Percentiles rank a stretch among this genome's conserved stretches.
Conservation (phyloP, 2,797 vertebrate genomes). For the Salmo trutta region DNA sequence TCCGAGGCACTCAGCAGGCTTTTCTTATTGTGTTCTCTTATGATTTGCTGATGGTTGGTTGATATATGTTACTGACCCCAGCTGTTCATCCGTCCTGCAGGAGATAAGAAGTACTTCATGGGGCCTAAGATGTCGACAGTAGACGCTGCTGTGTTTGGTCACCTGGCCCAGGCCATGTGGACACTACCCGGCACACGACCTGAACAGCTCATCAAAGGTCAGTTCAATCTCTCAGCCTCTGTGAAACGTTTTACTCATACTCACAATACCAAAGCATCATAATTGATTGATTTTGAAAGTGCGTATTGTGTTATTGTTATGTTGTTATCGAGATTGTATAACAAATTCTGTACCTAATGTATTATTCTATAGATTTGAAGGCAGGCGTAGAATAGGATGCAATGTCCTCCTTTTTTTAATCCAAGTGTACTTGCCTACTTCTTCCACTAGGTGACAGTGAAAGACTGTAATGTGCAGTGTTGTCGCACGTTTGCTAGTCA, state of each 20-base stretch:
- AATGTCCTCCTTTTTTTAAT: not conserved
- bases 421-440: not conserved
- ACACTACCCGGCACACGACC: constrained; percentile 93
- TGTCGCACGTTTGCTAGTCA: constrained; percentile 12
- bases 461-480: constrained; percentile 18
- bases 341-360: not conserved
- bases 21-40: too few species aligned
- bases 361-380: not conserved
- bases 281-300: not conserved
- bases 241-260: not conserved
- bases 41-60: not conserved
- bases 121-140: constrained; percentile 91
- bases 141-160: constrained; percentile 94
- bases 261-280: not conserved
- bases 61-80: not conserved
- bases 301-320: not conserved
- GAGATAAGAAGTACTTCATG: constrained; percentile 98
- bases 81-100: constrained; percentile 64
- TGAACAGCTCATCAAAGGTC: constrained; percentile 94
- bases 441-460: constrained; percentile 62
- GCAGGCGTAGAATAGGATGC: not conserved
- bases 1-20: too few species aligned
- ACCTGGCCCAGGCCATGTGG: constrained; percentile 98
- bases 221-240: constrained; percentile 33
- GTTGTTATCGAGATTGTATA: not conserved